Conservation (phyloP, 2,113 vertebrate genomes). For the Cyanocitta stelleri region DNA sequence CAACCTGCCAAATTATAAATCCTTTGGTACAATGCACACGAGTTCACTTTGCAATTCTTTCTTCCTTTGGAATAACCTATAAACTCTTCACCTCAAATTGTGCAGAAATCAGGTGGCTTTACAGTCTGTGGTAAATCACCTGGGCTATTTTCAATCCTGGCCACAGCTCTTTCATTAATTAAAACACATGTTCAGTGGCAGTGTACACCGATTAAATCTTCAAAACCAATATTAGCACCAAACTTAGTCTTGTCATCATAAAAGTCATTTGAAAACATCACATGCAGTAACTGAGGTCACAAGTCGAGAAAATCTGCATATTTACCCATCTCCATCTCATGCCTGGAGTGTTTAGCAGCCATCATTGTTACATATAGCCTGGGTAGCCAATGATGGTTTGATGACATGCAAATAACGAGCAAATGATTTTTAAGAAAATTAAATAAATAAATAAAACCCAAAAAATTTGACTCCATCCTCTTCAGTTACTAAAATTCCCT, state of each 20-base stretch:
- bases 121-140: background rate
- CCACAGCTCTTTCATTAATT: conserved; percentile 33
- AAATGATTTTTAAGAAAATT: background rate
- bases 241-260: conserved; percentile 49
- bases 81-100: conserved; percentile 37
- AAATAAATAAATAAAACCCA: background rate
- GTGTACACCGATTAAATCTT: conserved; percentile 2
- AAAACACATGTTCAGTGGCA: conserved; percentile 27
- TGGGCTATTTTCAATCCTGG: background rate
- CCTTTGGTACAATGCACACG: conserved; percentile 17
- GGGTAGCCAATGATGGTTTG: background rate
- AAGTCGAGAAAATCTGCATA: conserved; percentile 49
- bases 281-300: conserved; percentile 51
- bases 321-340: conserved; percentile 53
- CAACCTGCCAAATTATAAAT: conserved; percentile 43
- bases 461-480: background rate
- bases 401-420: conserved; percentile 1
- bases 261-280: conserved; percentile 59
- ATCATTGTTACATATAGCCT: background rate
- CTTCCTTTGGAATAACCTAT: conserved; percentile 46
- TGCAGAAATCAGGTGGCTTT: conserved; percentile 36
- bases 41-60: conserved; percentile 32
- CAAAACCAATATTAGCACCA: conserved; percentile 42
- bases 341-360: background rate
- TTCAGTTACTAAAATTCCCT: conserved; percentile 37